phyloP scores from a whole-genome alignment of 2,888 invertebrate species.

The Scaeva pyrastri region DNA sequence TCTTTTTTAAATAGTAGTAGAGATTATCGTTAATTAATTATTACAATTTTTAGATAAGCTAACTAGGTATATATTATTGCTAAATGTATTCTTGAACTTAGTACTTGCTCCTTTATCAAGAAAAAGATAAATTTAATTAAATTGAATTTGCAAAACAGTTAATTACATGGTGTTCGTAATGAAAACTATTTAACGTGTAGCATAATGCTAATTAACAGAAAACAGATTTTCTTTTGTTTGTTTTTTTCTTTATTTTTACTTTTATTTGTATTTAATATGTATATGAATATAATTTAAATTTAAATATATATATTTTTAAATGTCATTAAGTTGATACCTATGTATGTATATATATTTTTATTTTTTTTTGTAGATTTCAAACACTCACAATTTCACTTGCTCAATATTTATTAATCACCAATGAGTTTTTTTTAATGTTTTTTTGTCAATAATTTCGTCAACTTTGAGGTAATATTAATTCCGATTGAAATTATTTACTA shows the following conservation, averaged over 20 bases:
- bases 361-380: constrained; percentile 56
- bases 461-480: constrained; percentile 74
- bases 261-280: constrained; percentile 47
- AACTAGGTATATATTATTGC: constrained; percentile 66
- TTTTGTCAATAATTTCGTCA: constrained; percentile 62
- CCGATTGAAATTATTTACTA: constrained; percentile 54
- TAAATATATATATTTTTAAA: constrained; percentile 64
- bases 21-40: constrained; percentile 31
- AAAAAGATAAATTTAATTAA: constrained; percentile 54
- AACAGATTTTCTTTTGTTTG: constrained; percentile 26
- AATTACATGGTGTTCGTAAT: constrained; percentile 67
- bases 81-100: constrained; percentile 57
- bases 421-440: constrained; percentile 55
- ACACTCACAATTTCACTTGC: constrained; percentile 67
- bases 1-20: constrained; percentile 15
- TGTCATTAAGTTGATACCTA: constrained; percentile 42
- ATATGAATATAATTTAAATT: constrained; percentile 67
- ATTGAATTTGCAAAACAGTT: constrained; percentile 64
- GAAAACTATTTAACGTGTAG: constrained; percentile 59
- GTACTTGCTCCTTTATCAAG: constrained; percentile 50
- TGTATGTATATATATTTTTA: constrained; percentile 38
- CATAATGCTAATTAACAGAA: constrained; percentile 53
- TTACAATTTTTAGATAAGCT: constrained; percentile 61
- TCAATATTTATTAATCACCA: constrained; percentile 67
- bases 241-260: constrained; percentile 18